Conservation (phyloP, 2,888 invertebrate genomes). For the Campoplex capitator region DNA sequence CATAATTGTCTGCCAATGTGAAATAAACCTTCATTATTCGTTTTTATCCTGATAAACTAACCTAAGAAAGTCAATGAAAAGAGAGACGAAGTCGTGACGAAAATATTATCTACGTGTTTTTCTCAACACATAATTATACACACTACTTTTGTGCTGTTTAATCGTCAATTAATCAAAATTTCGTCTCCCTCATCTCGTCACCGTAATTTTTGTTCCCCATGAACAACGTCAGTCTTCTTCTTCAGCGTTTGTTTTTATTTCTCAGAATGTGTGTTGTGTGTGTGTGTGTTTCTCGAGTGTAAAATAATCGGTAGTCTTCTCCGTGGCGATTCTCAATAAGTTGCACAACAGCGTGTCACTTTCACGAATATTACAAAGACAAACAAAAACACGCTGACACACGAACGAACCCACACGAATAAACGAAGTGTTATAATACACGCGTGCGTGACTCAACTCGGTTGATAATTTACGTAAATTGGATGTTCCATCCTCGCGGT, state of each 20-base stretch:
- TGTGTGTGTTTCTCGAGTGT: not conserved
- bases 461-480: conserved; percentile 41
- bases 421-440: conserved; percentile 22
- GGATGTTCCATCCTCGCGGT: conserved; percentile 40
- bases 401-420: not conserved
- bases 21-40: not conserved
- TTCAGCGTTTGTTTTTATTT: not conserved
- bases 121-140: conserved; percentile 7
- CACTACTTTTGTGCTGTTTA: conserved; percentile 17
- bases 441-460: conserved; percentile 31
- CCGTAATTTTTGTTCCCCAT: not conserved
- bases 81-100: not conserved
- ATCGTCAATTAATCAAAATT: conserved; percentile 60
- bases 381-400: not conserved
- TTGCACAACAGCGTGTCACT: conserved; percentile 66
- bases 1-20: not conserved
- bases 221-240: conserved; percentile 13
- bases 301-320: conserved; percentile 50
- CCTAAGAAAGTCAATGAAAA: not conserved
- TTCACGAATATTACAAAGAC: conserved; percentile 61
- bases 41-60: not conserved
- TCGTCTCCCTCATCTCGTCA: conserved; percentile 25
- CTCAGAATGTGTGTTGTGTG: too few relatives aligned
- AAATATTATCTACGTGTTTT: conserved; percentile 8
- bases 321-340: conserved; percentile 32